Evolutionary conservation across 2,797 vertebrate species (phyloP).

Genomic region (Girardinus metallicus): DNA sequence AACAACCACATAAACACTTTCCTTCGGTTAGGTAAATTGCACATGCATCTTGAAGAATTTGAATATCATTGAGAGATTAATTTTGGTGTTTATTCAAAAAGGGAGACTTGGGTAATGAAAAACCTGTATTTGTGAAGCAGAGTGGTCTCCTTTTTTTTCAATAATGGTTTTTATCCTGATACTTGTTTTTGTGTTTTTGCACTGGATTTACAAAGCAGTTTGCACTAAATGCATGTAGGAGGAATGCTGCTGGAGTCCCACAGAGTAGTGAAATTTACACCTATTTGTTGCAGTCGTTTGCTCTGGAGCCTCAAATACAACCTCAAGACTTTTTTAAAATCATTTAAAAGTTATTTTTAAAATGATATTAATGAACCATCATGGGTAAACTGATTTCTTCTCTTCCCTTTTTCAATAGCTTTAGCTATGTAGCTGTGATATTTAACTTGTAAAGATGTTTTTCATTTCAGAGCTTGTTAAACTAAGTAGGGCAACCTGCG

Average conservation of each 20-base stretch:
- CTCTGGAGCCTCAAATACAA: neutral
- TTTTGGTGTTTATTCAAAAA: neutral
- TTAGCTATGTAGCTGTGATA: neutral
- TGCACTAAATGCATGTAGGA: neutral
- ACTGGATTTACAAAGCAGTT: slow-evolving; percentile 5
- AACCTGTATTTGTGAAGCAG: neutral
- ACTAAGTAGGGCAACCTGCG: neutral
- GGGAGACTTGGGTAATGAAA: neutral
- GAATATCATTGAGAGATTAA: neutral
- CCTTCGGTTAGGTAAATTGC: neutral
- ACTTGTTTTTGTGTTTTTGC: neutral
- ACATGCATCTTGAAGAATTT: neutral
- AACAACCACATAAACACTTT: neutral
- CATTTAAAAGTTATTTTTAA: neutral
- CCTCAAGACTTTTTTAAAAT: neutral
- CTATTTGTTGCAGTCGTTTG: neutral
- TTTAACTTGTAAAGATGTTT: neutral
- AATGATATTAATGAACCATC: neutral
- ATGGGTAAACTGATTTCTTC: neutral
- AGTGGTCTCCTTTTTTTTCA: too few relatives aligned
- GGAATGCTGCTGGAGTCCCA: neutral
- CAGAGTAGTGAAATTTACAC: neutral
- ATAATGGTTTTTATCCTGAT: neutral
- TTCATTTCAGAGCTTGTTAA: neutral
- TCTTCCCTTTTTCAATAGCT: neutral